Conservation (phyloP, 2,888 invertebrate genomes). For the Bombyx huttoni region DNA sequence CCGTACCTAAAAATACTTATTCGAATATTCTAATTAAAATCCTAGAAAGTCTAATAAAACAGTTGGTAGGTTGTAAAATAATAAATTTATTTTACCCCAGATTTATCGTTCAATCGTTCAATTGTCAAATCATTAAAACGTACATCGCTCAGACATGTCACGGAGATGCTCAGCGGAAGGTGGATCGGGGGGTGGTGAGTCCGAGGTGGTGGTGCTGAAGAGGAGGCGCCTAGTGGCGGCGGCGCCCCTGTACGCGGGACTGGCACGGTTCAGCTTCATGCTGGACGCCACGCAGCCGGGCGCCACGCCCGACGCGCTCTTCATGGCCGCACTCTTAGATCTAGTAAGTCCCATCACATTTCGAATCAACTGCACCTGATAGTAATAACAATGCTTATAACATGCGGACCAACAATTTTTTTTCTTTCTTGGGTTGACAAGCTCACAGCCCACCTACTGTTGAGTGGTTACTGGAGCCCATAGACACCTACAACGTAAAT, state of each 20-base stretch:
- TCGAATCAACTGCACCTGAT: too few species aligned
- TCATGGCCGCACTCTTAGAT: constrained; percentile 94
- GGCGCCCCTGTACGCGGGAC: constrained; percentile 86
- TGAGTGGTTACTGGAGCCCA: too few species aligned
- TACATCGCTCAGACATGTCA: constrained; percentile 50
- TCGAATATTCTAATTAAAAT: too few species aligned
- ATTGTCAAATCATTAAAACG: neutral
- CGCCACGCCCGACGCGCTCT: constrained; percentile 94
- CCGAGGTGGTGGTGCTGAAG: constrained; percentile 90
- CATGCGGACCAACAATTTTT: too few species aligned
- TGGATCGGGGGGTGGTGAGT: constrained; percentile 79
- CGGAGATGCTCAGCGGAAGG: constrained; percentile 87
- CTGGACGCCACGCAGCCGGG: constrained; percentile 97
- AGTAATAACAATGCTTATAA: too few species aligned
- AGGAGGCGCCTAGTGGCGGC: constrained; percentile 88
- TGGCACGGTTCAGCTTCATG: constrained; percentile 90
- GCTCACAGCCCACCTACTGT: too few species aligned
- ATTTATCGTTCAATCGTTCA: neutral
- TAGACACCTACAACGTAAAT: too few species aligned
- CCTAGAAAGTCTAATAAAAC: too few species aligned
- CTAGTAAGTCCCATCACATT: constrained; percentile 74
- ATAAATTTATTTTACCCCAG: too few species aligned
- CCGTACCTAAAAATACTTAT: too few species aligned
- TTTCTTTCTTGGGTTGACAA: too few species aligned
- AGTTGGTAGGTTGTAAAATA: too few species aligned